Evolutionary conservation across 2,113 vertebrate genomes (phyloP), one percentile per base, ranked within the genome.

Genomic region (Gymnocephalus cernua): DNA sequence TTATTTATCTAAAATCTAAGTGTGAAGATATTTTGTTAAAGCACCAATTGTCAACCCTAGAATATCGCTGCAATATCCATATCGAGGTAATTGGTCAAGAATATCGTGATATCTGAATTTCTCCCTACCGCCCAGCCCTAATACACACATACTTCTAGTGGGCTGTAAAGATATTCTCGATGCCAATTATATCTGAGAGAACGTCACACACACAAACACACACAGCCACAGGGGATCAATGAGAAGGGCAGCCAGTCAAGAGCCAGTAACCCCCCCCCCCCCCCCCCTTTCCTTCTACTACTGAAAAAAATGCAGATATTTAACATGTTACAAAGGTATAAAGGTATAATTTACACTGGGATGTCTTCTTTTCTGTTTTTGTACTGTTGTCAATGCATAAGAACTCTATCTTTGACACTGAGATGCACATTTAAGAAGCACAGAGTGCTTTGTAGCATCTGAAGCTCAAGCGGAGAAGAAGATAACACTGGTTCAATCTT

Each of bases 131-230:
- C n/a, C n/a, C n/a, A n/a, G n/a, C n/a, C n/a, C n/a, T n/a, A n/a
- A 58, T 44, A 68, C 62, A 64, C 56, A 76, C 14, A 23, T 45
- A 25, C 56, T 83, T 79, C 77, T 87, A 62, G 8, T 47, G 63
- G 44, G 27, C 74, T 86, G 74, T 44, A 56, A 74, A 80, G 65
- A 84, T 78, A 80, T 87, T 79, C 68, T 59, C 54, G 48, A 74
- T 84, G 88, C 71, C 84, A 89, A 90, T 89, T 89, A 92, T 80
- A 87, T 86, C 56, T 74, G 32, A 87, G 72, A 93, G 65, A 90
- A 79, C 81, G 83, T 82, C 87, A 45, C 51, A 59, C 69, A 69
- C 62, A 68, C 64, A 77, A 48, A 63, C 75, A 74, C 54, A 74
- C 62, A 80, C 67, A 75, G 35, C 7, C 62, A 79, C 61, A 80